These are phyloP conservation scores for Pegoplata infirma DNA, from an alignment of 2,888 invertebrate genomes.

Conservation along the genomic window DNA sequence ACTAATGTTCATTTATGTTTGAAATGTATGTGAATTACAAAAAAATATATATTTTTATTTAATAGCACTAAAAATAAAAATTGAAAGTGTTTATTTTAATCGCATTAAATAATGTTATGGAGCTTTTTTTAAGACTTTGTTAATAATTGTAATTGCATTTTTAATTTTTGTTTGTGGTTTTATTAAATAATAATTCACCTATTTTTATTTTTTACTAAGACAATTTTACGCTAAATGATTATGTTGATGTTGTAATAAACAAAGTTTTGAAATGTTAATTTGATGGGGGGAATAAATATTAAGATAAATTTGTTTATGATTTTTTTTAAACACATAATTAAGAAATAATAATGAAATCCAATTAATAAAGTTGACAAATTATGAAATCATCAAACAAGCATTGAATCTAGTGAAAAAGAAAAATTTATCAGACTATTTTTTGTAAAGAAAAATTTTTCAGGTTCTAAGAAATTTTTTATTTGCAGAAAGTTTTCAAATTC, in stretches of 20 bases:
- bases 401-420: no score
- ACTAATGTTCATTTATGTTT: neutral
- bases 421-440: no score
- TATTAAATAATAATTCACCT: slow-evolving; percentile 10
- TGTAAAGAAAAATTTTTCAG: no score
- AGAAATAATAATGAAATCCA: neutral
- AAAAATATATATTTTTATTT: neutral
- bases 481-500: no score
- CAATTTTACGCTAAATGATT: slow-evolving; percentile 17
- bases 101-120: neutral
- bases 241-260: neutral
- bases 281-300: neutral
- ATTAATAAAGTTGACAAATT: neutral
- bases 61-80: neutral
- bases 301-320: neutral
- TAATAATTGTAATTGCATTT: neutral
- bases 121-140: neutral
- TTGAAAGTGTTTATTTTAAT: slow-evolving; percentile 21
- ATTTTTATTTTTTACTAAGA: slow-evolving; percentile 13
- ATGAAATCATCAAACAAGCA: no score
- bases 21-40: no score
- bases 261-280: slow-evolving; percentile 20
- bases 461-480: no score
- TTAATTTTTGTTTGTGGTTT: neutral
- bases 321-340: no score